Evolutionary conservation across 2,797 vertebrate genomes (phyloP).

Genomic region (Ctenochaetus hawaiiensis): DNA sequence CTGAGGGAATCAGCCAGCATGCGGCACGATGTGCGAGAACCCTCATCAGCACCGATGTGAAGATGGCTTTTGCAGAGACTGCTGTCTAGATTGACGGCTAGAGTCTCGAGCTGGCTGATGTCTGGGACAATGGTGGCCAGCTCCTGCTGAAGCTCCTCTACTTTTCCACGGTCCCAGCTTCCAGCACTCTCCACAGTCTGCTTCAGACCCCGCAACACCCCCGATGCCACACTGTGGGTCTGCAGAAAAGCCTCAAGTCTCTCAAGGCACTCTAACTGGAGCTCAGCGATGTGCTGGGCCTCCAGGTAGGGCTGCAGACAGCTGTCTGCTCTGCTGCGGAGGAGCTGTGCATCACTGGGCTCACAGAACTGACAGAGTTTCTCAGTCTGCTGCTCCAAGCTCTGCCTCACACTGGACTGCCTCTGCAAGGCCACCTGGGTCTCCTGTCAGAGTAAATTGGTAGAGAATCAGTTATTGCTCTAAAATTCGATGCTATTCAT

Average conservation of each 20-base stretch:
- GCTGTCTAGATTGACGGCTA: conserved; percentile 88
- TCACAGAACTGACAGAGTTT: conserved; percentile 88
- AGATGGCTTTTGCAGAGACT: conserved; percentile 92
- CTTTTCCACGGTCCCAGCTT: conserved; percentile 90
- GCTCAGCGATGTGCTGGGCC: conserved; percentile 86
- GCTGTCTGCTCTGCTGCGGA: conserved; percentile 88
- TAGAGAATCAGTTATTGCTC: conserved; percentile 15
- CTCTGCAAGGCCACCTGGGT: conserved; percentile 82
- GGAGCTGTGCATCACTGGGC: conserved; percentile 84
- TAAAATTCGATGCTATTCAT: conserved; percentile 1
- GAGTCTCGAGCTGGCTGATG: conserved; percentile 87
- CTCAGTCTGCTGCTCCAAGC: conserved; percentile 85
- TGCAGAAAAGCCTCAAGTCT: conserved; percentile 88
- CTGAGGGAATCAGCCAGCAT: conserved; percentile 87
- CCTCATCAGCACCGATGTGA: conserved; percentile 85
- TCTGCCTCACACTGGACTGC: conserved; percentile 82
- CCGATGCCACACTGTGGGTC: conserved; percentile 77
- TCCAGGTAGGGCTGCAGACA: conserved; percentile 92
- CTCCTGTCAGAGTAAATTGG: conserved; percentile 82
- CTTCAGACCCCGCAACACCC: conserved; percentile 85
- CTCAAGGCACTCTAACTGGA: conserved; percentile 87
- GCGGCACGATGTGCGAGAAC: conserved; percentile 90
- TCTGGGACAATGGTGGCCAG: conserved; percentile 84
- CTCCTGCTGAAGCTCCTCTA: conserved; percentile 89
- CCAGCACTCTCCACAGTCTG: conserved; percentile 90